These are phyloP conservation scores for Melinaea marsaeus DNA, from an alignment of 2,888 invertebrate genomes.

Conservation along the genomic window DNA sequence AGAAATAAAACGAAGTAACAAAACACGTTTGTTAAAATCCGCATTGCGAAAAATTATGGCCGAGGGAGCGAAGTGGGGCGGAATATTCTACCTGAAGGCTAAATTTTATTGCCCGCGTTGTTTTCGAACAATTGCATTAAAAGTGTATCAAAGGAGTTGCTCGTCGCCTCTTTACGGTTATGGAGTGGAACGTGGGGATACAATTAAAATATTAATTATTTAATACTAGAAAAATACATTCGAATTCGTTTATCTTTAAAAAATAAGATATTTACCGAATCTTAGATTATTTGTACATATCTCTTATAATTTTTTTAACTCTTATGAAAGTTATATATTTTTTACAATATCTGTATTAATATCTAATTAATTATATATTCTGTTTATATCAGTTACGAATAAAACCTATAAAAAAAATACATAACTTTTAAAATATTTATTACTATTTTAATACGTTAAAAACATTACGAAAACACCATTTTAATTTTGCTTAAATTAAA, in stretches of 20 bases:
- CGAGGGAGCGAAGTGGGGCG: conserved; percentile 62
- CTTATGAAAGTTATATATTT: no score
- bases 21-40: conserved; percentile 53
- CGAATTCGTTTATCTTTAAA: conserved; percentile 31
- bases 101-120: conserved; percentile 70
- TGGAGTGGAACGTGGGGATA: conserved; percentile 54
- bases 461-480: no score
- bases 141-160: conserved; percentile 69
- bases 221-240: conserved; percentile 57
- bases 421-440: no score
- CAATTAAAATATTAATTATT: conserved; percentile 74
- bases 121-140: conserved; percentile 77
- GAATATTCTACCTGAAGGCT: conserved; percentile 71
- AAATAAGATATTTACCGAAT: conserved; percentile 44
- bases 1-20: conserved; percentile 38
- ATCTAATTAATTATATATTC: no score
- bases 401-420: no score
- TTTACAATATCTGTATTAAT: no score
- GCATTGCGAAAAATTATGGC: conserved; percentile 75
- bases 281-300: conserved; percentile 5
- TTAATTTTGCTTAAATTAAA: no score
- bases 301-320: no score
- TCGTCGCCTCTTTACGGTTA: conserved; percentile 67
- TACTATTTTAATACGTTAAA: no score
- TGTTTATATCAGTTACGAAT: no score